These are phyloP conservation scores for Stichopus chloronotus DNA, from an alignment of 35 echinoderm and acorn worm genomes.

Conservation along the genomic window DNA sequence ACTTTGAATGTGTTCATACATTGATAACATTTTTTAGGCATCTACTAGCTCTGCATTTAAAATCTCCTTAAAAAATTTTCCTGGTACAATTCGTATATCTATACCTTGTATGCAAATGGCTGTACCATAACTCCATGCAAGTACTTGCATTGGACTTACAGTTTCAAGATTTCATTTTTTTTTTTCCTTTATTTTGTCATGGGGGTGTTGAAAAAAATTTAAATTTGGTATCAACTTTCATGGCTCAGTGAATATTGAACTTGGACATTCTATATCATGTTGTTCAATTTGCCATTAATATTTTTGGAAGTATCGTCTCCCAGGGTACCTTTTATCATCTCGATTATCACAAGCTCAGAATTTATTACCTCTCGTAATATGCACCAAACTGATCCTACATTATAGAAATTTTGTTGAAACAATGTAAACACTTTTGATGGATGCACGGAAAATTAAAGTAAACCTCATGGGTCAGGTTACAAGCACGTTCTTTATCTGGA, in stretches of 20 bases:
- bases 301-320: neutral
- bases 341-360: neutral
- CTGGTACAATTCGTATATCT: no score
- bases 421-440: conserved; percentile 49
- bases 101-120: no score
- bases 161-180: no score
- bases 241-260: neutral
- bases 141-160: no score
- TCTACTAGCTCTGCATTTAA: no score
- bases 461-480: conserved; percentile 14
- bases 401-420: neutral
- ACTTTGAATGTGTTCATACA: no score
- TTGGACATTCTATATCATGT: neutral
- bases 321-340: no score
- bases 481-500: neutral
- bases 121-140: no score
- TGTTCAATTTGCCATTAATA: neutral
- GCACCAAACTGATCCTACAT: neutral
- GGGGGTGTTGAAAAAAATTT: neutral
- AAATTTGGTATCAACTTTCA: neutral
- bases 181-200: neutral
- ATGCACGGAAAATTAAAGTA: conserved; percentile 1
- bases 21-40: no score
- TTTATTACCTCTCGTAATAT: neutral
- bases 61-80: no score